phyloP scores from a whole-genome alignment of 2,797 vertebrate genomes.

The Leptatherina wallacei region DNA sequence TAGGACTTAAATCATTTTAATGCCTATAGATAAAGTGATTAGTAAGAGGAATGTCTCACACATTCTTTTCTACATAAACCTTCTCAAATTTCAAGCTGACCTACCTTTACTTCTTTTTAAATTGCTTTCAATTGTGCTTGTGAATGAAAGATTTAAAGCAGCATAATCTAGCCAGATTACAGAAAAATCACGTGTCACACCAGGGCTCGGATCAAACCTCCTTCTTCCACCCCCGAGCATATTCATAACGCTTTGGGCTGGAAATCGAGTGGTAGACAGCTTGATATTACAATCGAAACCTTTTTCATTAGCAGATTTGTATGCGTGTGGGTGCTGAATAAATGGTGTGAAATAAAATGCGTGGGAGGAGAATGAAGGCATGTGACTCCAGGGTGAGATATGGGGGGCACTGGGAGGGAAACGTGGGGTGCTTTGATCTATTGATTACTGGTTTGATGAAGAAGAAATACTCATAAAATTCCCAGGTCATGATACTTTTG shows the following conservation, averaged over 20 bases:
- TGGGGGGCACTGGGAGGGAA: neutral
- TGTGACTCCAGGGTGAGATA: slow-evolving; percentile 9
- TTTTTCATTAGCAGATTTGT: slow-evolving; percentile 46
- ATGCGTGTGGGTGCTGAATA: slow-evolving; percentile 35
- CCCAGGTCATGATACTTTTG: neutral
- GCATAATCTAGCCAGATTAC: neutral
- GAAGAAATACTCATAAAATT: neutral
- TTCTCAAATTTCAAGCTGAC: neutral
- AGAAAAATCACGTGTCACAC: neutral
- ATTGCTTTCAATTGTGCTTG: neutral
- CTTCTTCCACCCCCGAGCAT: neutral
- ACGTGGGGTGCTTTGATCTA: neutral
- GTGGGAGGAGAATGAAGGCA: slow-evolving; percentile 11
- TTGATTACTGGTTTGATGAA: neutral
- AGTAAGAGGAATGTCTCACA: neutral
- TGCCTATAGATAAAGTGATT: neutral
- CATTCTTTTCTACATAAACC: neutral
- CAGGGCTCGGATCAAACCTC: slow-evolving; percentile 4
- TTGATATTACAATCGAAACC: slow-evolving; percentile 16
- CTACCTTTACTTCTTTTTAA: neutral
- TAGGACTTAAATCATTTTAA: neutral
- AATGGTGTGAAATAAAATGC: slow-evolving; percentile 28
- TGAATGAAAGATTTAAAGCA: slow-evolving; percentile 2
- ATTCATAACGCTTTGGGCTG: slow-evolving; percentile 27
- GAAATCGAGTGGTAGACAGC: slow-evolving; percentile 9